Evolutionary conservation across 1,140 invertebrate genomes (phyloP).

Genomic region (Heliconius himera): DNA sequence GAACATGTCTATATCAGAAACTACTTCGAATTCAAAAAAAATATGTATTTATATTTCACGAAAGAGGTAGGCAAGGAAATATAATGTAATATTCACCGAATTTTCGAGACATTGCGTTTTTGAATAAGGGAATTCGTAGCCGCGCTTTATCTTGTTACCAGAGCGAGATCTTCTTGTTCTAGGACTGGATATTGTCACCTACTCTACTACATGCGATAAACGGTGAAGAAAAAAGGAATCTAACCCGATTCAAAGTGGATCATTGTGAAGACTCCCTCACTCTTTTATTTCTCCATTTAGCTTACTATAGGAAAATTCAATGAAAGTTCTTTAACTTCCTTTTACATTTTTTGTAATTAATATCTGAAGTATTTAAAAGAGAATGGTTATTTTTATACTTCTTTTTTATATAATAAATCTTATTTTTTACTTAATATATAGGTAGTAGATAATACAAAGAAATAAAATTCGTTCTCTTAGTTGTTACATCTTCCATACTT

Average conservation of each 20-base stretch:
- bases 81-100: no score
- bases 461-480: not conserved
- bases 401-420: not conserved
- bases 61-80: no score
- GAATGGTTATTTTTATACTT: not conserved
- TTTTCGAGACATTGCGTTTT: no score
- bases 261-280: not conserved
- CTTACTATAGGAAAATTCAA: not conserved
- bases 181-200: no score
- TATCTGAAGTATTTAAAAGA: not conserved
- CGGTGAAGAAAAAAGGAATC: not conserved
- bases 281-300: not conserved
- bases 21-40: no score
- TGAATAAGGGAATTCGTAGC: no score
- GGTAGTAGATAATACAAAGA: not conserved
- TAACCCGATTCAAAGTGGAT: not conserved
- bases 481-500: not conserved
- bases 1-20: no score
- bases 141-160: no score
- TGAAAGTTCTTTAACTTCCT: not conserved
- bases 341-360: not conserved
- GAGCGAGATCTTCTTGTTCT: no score
- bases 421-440: no score
- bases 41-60: no score
- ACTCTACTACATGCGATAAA: no score